Evolutionary conservation across 2,113 vertebrate genomes (phyloP).

Genomic region (Nipponia nippon): DNA sequence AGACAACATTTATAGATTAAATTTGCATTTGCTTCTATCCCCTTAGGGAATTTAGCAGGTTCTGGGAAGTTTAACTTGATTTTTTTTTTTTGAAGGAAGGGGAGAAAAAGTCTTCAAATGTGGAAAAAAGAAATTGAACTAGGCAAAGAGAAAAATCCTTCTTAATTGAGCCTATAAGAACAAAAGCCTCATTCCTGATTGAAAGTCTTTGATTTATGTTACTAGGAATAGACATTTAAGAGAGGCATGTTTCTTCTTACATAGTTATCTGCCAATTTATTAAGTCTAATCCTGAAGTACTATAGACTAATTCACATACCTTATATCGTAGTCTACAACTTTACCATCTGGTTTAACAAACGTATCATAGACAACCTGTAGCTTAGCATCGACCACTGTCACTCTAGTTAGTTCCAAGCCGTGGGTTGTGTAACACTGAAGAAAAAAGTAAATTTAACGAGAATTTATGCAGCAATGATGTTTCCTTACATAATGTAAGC

Average conservation of each 20-base stretch:
- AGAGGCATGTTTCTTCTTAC: neutral
- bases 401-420: slow-evolving; percentile 80
- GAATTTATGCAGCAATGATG: neutral
- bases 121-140: neutral
- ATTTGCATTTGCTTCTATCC: neutral
- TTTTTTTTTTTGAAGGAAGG: neutral
- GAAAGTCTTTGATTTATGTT: neutral
- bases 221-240: neutral
- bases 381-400: slow-evolving; percentile 73
- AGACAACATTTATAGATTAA: neutral
- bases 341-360: slow-evolving; percentile 80
- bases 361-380: slow-evolving; percentile 77
- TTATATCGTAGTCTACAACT: slow-evolving; percentile 80
- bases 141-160: neutral
- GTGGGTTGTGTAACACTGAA: slow-evolving; percentile 78
- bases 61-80: neutral
- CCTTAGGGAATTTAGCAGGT: neutral
- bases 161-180: neutral
- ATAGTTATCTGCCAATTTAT: neutral
- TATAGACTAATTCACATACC: slow-evolving; percentile 47
- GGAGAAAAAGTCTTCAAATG: neutral
- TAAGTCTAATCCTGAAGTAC: neutral
- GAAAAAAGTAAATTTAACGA: neutral
- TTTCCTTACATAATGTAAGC: neutral
- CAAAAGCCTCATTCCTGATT: neutral